Evolutionary conservation across 2,113 vertebrate genomes (phyloP).

Genomic region (Cyanocitta stelleri): DNA sequence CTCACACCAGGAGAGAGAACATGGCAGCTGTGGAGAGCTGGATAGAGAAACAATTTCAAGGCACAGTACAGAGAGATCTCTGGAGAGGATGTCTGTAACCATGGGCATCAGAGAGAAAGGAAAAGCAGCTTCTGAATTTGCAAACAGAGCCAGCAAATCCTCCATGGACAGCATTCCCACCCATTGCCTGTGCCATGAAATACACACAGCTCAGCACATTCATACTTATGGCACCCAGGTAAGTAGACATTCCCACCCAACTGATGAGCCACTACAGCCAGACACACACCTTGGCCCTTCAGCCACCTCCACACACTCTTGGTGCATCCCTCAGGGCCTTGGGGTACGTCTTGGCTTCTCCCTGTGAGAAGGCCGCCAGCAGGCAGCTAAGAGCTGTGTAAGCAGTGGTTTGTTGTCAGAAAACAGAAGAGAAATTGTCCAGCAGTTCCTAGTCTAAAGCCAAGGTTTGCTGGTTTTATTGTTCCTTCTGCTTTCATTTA

Average conservation of each 20-base stretch:
- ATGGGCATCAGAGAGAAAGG: not conserved
- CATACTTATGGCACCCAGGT: not conserved
- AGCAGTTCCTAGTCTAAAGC: not conserved
- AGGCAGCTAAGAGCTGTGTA: not conserved
- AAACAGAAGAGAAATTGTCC: conserved; percentile 2
- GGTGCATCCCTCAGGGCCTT: not conserved
- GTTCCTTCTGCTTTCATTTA: conserved; percentile 9
- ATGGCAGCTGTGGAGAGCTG: not conserved
- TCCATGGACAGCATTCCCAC: not conserved
- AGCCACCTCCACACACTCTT: not conserved
- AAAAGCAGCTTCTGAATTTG: not conserved
- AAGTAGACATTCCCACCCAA: not conserved
- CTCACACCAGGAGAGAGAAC: not conserved
- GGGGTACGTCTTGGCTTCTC: not conserved
- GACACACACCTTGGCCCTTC: not conserved
- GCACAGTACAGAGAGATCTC: not conserved
- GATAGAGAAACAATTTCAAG: not conserved
- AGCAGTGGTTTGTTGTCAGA: not conserved
- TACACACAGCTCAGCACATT: not conserved
- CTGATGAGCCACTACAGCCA: not conserved
- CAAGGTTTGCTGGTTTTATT: not conserved
- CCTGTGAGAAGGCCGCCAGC: not conserved
- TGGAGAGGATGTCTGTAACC: not conserved
- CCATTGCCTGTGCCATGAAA: not conserved
- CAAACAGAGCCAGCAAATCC: not conserved